Evolutionary conservation across 2,888 invertebrate species (phyloP), one percentile per base, ranked within the genome.

Genomic region (Monochamus alternatus): DNA sequence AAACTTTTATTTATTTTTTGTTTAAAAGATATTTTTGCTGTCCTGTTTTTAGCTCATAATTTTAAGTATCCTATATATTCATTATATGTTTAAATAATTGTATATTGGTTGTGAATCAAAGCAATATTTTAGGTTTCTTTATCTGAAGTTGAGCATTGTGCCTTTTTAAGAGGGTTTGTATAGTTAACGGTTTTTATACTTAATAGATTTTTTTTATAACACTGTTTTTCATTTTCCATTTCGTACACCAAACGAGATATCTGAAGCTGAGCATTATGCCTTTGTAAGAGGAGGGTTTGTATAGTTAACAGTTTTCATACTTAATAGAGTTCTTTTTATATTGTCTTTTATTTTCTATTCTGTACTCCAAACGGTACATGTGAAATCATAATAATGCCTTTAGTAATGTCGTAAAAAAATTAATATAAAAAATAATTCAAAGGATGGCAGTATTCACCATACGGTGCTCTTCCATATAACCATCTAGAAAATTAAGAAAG

Each of bases 61-160:
- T 68, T 55, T 58, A 68, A 68, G 68, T 68, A 58, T 44, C 3
- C 43, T 38, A 59, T 22, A 59, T 22, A 51, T 68, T 58, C 22
- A 67, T 58, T 68, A 58, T 22, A 38, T 63, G 62, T 14, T 43
- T 14, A 38, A 32, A 68, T 67, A 38, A 55, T 67, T 52, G 51
- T 77, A 70, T 76, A 76, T 74, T 75, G 80, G 82, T 83, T 82
- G 81, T 82, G 81, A 82, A 81, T 79, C 73, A 73, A 77, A 81
- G 83, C 84, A 84, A 84, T 84, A 83, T 83, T 78, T 38, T 83
- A 78, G 80, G 81, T 83, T 83, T 83, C 77, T 75, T 79, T 71
- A 78, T 78, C 76, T 78, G 79, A 82, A 83, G 82, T 82, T 83
- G 83, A 84, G 81, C 82, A 82, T 81, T 75, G 80, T 80, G 81